Evolutionary conservation across 2,888 invertebrate genomes (phyloP).

Genomic region (Herminia tarsipennalis): DNA sequence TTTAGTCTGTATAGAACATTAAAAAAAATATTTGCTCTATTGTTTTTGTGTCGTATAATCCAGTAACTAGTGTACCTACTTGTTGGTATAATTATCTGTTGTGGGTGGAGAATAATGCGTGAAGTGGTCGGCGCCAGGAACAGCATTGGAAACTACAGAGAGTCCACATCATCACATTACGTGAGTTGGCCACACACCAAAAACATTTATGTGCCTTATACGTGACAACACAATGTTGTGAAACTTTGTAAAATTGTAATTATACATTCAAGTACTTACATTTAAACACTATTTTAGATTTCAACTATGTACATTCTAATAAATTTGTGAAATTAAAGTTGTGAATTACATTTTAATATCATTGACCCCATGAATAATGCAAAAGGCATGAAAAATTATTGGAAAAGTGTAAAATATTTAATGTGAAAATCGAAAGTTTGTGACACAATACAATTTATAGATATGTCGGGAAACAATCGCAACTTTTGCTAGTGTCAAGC

Average conservation of each 20-base stretch:
- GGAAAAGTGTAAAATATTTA: too few relatives aligned
- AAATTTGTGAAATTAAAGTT: background rate
- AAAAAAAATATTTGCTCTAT: too few relatives aligned
- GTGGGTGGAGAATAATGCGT: constrained; percentile 14
- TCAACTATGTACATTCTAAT: constrained; percentile 18
- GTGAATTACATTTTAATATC: too few relatives aligned
- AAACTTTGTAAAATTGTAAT: constrained; percentile 39
- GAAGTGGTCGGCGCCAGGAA: constrained; percentile 16
- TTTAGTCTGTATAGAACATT: constrained; percentile 8
- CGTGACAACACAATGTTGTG: constrained; percentile 43
- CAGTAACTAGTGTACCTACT: too few relatives aligned
- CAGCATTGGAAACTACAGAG: constrained; percentile 28
- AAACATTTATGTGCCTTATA: constrained; percentile 56
- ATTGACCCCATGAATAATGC: too few relatives aligned
- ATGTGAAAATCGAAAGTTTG: too few relatives aligned
- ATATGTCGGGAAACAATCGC: too few relatives aligned
- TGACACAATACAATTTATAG: too few relatives aligned
- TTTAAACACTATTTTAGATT: constrained; percentile 35
- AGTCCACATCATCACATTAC: constrained; percentile 57
- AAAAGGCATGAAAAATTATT: too few relatives aligned
- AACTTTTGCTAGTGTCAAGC: too few relatives aligned
- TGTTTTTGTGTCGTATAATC: too few relatives aligned
- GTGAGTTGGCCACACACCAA: constrained; percentile 75
- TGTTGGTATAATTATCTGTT: constrained; percentile 7
- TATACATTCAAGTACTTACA: too few relatives aligned